A percentile compares a stretch with the other conserved stretches of the same genome.
These are phyloP conservation scores for Gryon sp. DNA, from an alignment of 1,140 invertebrate species.

Conservation along the genomic window DNA sequence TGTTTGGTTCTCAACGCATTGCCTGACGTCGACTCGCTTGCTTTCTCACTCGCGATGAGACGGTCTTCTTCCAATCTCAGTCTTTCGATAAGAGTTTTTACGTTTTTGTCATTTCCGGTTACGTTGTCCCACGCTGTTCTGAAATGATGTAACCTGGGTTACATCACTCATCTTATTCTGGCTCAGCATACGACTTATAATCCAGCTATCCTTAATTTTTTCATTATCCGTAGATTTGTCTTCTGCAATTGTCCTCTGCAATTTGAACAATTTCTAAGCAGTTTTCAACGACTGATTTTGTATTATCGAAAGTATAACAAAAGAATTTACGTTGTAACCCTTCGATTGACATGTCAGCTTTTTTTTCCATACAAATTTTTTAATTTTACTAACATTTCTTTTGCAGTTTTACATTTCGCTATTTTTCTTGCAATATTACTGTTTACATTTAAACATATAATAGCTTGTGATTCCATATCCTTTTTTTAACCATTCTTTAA, in stretches of 20 bases:
- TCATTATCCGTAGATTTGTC: background rate
- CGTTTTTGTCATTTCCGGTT: background rate
- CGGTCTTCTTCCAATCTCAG: background rate
- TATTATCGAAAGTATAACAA: background rate
- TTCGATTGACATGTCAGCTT: background rate
- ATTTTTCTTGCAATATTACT: conserved; percentile 1
- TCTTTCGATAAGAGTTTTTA: background rate
- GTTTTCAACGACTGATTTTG: conserved; percentile 5
- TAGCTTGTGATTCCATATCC: background rate
- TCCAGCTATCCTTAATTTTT: background rate
- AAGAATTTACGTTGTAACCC: background rate
- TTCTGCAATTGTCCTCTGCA: background rate
- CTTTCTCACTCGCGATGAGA: background rate
- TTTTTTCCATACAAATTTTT: background rate
- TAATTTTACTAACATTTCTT: background rate
- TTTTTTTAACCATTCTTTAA: background rate
- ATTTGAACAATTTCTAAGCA: background rate
- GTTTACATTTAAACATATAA: conserved; percentile 1
- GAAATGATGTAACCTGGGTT: background rate
- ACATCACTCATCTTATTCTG: no score
- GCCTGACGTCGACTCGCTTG: background rate
- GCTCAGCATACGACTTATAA: background rate
- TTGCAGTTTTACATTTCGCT: background rate
- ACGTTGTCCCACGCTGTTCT: conserved; percentile 2
- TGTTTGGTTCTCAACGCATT: conserved; percentile 28